Conservation (phyloP, 2,888 invertebrate genomes). For the Taphrorychus bicolor region DNA sequence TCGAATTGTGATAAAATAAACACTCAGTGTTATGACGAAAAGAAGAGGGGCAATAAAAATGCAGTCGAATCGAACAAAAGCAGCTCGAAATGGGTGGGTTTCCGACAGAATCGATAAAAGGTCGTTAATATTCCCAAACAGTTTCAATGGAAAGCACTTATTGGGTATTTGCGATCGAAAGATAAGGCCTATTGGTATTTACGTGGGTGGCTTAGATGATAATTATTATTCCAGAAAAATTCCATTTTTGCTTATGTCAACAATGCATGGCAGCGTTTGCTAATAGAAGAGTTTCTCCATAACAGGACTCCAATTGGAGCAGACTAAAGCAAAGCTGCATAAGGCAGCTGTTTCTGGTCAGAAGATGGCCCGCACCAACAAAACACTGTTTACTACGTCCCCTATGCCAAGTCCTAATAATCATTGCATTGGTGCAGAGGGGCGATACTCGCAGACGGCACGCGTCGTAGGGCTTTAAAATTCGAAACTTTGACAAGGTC, state of each 20-base stretch:
- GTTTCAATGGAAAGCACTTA: neutral
- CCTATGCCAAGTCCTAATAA: too few species aligned
- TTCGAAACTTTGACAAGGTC: constrained; percentile 10
- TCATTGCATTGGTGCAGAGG: constrained; percentile 1
- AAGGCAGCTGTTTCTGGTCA: too few species aligned
- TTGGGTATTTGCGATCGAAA: too few species aligned
- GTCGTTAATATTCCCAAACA: neutral
- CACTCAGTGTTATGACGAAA: neutral
- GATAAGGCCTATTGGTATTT: too few species aligned
- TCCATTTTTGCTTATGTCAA: too few species aligned
- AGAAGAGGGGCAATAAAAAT: neutral
- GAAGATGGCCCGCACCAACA: too few species aligned
- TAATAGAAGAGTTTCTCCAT: too few species aligned
- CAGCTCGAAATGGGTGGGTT: neutral
- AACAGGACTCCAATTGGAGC: too few species aligned
- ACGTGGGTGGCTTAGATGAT: too few species aligned
- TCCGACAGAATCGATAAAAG: neutral
- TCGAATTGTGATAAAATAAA: neutral
- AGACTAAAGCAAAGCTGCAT: neutral
- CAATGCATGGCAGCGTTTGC: too few species aligned
- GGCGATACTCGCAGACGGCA: constrained; percentile 5
- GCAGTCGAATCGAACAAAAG: neutral
- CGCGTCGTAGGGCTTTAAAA: constrained; percentile 17
- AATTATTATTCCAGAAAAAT: too few species aligned
- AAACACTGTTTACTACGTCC: too few species aligned